Evolutionary conservation across 2,797 vertebrate species (phyloP).

Genomic region (Typhlichthys subterraneus): DNA sequence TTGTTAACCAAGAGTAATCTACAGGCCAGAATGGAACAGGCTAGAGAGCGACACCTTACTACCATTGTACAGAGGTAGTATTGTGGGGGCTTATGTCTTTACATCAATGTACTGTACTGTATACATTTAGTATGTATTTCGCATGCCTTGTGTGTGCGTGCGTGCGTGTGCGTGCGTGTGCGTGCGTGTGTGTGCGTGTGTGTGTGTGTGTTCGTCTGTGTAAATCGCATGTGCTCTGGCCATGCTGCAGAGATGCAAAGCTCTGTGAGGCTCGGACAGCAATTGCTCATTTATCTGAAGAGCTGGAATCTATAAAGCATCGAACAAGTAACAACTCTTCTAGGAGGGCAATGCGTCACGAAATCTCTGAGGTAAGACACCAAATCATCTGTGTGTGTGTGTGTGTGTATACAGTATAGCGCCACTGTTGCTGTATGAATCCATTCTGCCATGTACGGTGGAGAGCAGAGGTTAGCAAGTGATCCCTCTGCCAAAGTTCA

Average conservation of each 20-base stretch:
- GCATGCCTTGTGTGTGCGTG: not conserved
- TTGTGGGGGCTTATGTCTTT: conserved; percentile 3
- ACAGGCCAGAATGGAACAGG: conserved; percentile 57
- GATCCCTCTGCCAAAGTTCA: too few relatives aligned
- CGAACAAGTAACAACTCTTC: conserved; percentile 10
- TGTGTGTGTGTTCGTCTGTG: conserved; percentile 12
- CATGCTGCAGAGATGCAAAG: conserved; percentile 22
- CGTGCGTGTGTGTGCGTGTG: conserved; percentile 8
- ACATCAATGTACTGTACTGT: not conserved
- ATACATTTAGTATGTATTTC: conserved; percentile 6
- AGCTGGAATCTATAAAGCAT: not conserved
- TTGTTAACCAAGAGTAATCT: conserved; percentile 58
- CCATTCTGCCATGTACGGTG: too few relatives aligned
- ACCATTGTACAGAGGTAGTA: conserved; percentile 61
- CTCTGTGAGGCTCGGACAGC: conserved; percentile 8
- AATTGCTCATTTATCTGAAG: not conserved
- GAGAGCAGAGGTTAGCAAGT: too few relatives aligned
- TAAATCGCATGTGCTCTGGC: not conserved
- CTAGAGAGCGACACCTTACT: conserved; percentile 54
- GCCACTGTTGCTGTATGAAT: too few relatives aligned
- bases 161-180: conserved; percentile 8
- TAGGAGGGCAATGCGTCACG: conserved; percentile 10
- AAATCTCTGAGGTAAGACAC: conserved; percentile 23
- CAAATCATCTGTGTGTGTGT: not conserved
- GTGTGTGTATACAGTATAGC: too few relatives aligned